Conservation (phyloP, 1,140 invertebrate genomes). For the Caenorhabditis tropicalis region DNA sequence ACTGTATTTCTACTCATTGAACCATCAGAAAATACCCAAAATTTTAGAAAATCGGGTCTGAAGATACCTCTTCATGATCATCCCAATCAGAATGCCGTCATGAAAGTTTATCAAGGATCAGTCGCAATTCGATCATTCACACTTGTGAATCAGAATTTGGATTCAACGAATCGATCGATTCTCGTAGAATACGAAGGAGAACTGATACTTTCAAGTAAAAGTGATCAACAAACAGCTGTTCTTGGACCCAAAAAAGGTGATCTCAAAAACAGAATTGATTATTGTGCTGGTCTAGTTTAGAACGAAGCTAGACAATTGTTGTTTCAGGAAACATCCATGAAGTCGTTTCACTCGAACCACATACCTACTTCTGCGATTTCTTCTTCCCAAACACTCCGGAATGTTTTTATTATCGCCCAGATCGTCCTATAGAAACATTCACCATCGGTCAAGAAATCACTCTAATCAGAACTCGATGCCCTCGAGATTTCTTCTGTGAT, state of each 20-base stretch:
- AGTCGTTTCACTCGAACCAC: not conserved
- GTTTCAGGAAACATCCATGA: conserved; percentile 7
- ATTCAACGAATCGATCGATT: not conserved
- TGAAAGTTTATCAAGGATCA: conserved; percentile 18
- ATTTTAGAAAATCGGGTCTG: not conserved
- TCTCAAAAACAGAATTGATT: too few species aligned
- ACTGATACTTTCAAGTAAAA: not conserved
- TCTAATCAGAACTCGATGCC: not conserved
- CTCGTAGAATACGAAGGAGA: not conserved
- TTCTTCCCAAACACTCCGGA: not conserved
- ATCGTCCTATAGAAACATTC: not conserved
- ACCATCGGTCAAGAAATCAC: not conserved
- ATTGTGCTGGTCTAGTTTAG: not conserved
- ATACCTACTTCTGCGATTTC: conserved; percentile 31
- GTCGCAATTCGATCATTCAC: not conserved
- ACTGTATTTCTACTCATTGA: too few species aligned
- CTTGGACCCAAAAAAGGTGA: not conserved
- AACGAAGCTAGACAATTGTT: too few species aligned
- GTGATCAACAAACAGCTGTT: not conserved
- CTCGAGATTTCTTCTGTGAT: not conserved
- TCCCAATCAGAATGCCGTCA: not conserved
- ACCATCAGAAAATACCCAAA: too few species aligned
- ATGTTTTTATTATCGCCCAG: not conserved
- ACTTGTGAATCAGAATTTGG: not conserved
- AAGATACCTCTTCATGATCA: conserved; percentile 23